Conservation (phyloP, 2,888 invertebrate species). For the Drosophila anceps region DNA sequence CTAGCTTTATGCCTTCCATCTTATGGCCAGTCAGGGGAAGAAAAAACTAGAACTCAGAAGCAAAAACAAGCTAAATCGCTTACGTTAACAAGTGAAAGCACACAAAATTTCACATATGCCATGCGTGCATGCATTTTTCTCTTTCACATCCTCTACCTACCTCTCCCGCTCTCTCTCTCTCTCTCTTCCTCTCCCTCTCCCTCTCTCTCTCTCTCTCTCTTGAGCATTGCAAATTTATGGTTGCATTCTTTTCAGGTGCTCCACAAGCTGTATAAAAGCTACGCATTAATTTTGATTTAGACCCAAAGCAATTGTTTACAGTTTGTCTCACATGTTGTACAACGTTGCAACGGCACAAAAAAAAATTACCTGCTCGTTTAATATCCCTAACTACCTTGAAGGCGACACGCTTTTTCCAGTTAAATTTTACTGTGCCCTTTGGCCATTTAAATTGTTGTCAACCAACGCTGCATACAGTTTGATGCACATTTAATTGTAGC, state of each 20-base stretch:
- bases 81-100: slow-evolving; percentile 63
- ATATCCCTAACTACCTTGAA: slow-evolving; percentile 11
- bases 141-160: neutral
- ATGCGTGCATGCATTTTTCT: slow-evolving; percentile 16
- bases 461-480: neutral
- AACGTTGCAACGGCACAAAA: neutral
- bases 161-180: neutral
- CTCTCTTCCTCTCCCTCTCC: neutral
- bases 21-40: slow-evolving; percentile 9
- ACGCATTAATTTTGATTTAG: slow-evolving; percentile 54
- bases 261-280: slow-evolving; percentile 25
- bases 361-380: slow-evolving; percentile 12
- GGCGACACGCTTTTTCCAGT: slow-evolving; percentile 1
- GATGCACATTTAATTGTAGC: slow-evolving; percentile 4
- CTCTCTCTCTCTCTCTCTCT: neutral
- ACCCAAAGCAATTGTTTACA: slow-evolving; percentile 40
- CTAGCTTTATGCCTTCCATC: slow-evolving; percentile 55
- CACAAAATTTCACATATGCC: slow-evolving; percentile 47
- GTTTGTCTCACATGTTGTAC: slow-evolving; percentile 36
- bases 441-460: slow-evolving; percentile 13
- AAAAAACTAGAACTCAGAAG: slow-evolving; percentile 1
- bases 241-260: slow-evolving; percentile 55
- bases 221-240: slow-evolving; percentile 43
- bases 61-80: slow-evolving; percentile 61
- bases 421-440: slow-evolving; percentile 21